Base-by-base conservation (phyloP, 2,888 invertebrate genomes). In the Heliconius ismenius region DNA sequence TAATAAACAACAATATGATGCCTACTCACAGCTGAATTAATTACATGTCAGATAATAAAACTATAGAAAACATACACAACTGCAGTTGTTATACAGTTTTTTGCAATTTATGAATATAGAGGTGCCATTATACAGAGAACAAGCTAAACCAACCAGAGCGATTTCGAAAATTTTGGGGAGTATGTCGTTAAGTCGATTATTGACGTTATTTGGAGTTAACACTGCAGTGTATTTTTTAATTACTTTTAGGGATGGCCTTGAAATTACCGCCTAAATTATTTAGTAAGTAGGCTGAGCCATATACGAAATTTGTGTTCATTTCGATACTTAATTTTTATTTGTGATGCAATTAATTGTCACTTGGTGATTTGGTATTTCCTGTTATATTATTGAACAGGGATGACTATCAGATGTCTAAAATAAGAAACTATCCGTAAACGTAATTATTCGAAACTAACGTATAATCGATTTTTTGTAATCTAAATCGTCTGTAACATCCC, bases 201-300 rank as follows among this genome's bases (percentile, higher is more conserved):
- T 58, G n/a, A n/a, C 58, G n/a, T 58, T n/a, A 58, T 58, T 58
- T 58, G 58, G 58, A n/a, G 58, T 58, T 58, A 21, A n/a, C 54
- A 54, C 21, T 54, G 54, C 24, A 24, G 13, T 24, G 11, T 67
- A 6, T 67, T 67, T 64, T 72, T 76, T 49, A 63, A 58, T 73
- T 54, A 73, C 26, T 68, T 73, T 65, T 76, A 67, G 67, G 72
- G 54, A 65, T 76, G 78, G 76, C 75, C 78, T 78, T 79, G 28
- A 75, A 74, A 39, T 62, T 81, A 81, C 81, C 82, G 81, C 82
- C 82, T 82, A 79, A 81, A 79, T 79, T 79, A 79, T 78, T 76
- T 80, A 77, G 78, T 82, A 78, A 78, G 74, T 76, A 68, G 79
- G 79, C 78, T 76, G 76, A 82, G 81, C 81, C 80, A 78, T 78